Percentiles rank a stretch among this genome's conserved stretches.
Evolutionary conservation across 2,113 vertebrate species (phyloP).

Genomic region (Acinonyx jubatus): DNA sequence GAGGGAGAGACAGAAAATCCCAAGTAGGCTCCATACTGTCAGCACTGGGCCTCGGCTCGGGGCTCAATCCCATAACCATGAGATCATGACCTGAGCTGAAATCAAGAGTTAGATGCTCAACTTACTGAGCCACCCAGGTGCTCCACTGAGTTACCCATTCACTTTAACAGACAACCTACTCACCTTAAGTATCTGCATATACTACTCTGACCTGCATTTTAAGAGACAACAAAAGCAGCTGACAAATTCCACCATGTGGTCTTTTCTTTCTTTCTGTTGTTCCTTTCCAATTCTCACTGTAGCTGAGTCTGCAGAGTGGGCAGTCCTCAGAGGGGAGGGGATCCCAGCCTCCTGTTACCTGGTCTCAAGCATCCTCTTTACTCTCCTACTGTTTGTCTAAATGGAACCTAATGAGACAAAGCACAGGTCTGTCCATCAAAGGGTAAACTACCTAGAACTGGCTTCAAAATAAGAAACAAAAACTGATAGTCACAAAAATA

Average conservation of each 20-base stretch:
- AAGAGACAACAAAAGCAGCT: constrained; percentile 2
- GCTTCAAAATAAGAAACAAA: constrained; percentile 20
- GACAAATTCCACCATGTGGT: neutral
- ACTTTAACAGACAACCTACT: neutral
- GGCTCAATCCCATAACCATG: too few species aligned
- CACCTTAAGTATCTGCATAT: neutral
- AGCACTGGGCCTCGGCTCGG: too few species aligned
- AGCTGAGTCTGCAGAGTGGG: neutral
- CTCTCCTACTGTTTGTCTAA: neutral
- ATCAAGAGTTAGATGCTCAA: too few species aligned
- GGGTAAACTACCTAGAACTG: neutral
- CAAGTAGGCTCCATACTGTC: too few species aligned
- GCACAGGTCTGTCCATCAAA: neutral
- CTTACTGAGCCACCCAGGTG: too few species aligned
- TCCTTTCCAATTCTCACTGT: neutral
- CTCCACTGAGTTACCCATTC: neutral
- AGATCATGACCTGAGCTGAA: too few species aligned
- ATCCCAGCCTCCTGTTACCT: neutral
- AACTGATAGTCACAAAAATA: neutral
- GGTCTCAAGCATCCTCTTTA: neutral
- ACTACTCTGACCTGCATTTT: constrained; percentile 13
- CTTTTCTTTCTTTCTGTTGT: neutral
- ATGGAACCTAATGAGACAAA: neutral
- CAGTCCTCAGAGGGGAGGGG: neutral
- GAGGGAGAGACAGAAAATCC: too few species aligned